These are phyloP conservation scores for Megathymus violae DNA, from an alignment of 1,140 invertebrate species.

Conservation along the genomic window DNA sequence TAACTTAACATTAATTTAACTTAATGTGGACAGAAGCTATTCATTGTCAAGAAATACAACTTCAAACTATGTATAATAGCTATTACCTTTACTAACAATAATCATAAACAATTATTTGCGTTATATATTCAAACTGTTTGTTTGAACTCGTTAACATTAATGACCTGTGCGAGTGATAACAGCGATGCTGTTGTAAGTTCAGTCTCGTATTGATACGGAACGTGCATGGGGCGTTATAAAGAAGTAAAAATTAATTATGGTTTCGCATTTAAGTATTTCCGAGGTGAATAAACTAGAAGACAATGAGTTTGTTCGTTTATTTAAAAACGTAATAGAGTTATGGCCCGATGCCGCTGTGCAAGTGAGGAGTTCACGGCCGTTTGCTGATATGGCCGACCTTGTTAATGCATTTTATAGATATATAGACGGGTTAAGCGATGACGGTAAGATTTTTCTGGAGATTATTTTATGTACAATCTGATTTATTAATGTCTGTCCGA, in stretches of 20 bases:
- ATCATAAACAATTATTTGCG: too few species aligned
- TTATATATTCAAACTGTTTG: too few species aligned
- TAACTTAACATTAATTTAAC: too few species aligned
- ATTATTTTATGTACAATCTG: too few species aligned
- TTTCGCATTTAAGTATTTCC: slow-evolving; percentile 50
- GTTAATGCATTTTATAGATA: slow-evolving; percentile 83
- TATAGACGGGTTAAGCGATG: slow-evolving; percentile 82
- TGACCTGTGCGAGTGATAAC: slow-evolving; percentile 37
- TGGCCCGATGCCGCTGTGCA: slow-evolving; percentile 83
- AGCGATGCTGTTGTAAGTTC: slow-evolving; percentile 21
- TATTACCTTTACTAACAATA: too few species aligned
- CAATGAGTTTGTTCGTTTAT: slow-evolving; percentile 85
- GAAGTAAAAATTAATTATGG: slow-evolving; percentile 35
- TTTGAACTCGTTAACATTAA: too few species aligned
- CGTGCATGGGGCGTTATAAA: neutral
- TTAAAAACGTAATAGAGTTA: slow-evolving; percentile 87
- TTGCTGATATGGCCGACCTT: slow-evolving; percentile 79
- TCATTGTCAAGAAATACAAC: too few species aligned
- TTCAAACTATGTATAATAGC: too few species aligned
- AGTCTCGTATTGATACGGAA: slow-evolving; percentile 11
- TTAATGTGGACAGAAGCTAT: too few species aligned
- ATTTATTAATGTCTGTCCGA: too few species aligned
- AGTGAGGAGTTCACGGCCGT: slow-evolving; percentile 84
- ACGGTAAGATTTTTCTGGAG: slow-evolving; percentile 77
- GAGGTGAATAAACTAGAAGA: slow-evolving; percentile 84